Percentiles rank a stretch among this genome's conserved stretches.
Evolutionary conservation across 2,113 vertebrate species (phyloP).

Genomic region (Chionodraco myersi): DNA sequence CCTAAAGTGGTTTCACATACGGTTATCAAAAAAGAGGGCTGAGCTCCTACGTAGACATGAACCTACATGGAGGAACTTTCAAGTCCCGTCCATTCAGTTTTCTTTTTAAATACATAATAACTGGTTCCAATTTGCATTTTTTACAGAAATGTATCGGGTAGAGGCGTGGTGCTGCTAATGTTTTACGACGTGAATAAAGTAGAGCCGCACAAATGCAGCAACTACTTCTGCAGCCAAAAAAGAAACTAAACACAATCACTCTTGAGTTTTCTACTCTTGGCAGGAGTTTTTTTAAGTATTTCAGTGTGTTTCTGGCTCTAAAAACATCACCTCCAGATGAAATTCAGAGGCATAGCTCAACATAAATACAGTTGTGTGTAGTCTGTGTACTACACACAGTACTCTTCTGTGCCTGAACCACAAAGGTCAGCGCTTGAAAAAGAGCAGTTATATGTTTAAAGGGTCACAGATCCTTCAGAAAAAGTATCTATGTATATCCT

Average conservation of each 20-base stretch:
- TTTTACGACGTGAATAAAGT: background rate
- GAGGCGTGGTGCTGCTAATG: background rate
- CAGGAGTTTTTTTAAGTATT: slow-evolving; percentile 2
- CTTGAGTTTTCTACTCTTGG: slow-evolving; percentile 2
- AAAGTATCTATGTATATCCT: slow-evolving; percentile 2
- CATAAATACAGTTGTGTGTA: slow-evolving; percentile 61
- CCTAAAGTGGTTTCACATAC: slow-evolving; percentile 17
- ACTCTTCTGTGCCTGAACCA: background rate
- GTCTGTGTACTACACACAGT: slow-evolving; percentile 16
- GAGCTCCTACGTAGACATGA: background rate
- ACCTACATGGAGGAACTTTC: background rate
- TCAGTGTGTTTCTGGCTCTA: too few relatives aligned
- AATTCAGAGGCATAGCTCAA: slow-evolving; percentile 49
- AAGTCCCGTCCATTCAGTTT: background rate
- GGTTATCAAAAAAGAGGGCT: background rate
- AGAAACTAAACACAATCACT: too few relatives aligned
- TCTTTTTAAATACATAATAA: background rate
- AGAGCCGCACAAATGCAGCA: background rate
- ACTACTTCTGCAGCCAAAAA: slow-evolving; percentile 5
- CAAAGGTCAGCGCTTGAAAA: slow-evolving; percentile 16
- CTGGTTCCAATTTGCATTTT: background rate
- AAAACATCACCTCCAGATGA: too few relatives aligned
- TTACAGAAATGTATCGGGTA: background rate
- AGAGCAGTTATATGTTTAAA: slow-evolving; percentile 2
- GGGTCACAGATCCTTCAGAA: background rate